Evolutionary conservation across 1,140 invertebrate species (phyloP).

Genomic region (Helicoverpa zea): DNA sequence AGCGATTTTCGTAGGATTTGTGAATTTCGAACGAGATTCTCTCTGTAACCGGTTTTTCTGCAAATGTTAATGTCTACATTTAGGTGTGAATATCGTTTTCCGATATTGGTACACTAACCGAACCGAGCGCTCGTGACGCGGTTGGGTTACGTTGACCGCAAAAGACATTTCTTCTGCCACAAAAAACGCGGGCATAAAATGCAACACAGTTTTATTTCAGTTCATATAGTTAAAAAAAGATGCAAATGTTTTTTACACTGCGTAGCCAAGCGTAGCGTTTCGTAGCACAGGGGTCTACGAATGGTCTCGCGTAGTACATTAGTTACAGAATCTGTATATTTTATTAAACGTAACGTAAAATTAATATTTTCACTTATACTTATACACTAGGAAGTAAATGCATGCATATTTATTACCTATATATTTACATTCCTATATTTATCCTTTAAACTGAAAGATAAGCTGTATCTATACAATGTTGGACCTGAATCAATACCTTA

Average conservation of each 20-base stretch:
- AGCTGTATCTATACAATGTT: background rate
- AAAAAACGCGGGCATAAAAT: too few relatives aligned
- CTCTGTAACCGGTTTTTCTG: constrained; percentile 49
- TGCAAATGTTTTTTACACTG: too few relatives aligned
- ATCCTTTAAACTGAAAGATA: background rate
- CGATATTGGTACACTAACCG: constrained; percentile 39
- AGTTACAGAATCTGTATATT: too few relatives aligned
- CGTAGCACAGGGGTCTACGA: background rate
- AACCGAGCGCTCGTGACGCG: background rate
- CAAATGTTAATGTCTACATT: constrained; percentile 50
- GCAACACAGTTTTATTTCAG: too few relatives aligned
- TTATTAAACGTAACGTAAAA: too few relatives aligned
- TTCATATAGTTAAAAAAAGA: too few relatives aligned
- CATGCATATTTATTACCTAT: too few relatives aligned
- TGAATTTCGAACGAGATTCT: constrained; percentile 47
- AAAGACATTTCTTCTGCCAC: too few relatives aligned
- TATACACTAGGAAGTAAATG: too few relatives aligned
- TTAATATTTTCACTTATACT: too few relatives aligned
- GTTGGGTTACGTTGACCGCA: background rate
- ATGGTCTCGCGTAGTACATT: background rate
- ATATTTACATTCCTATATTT: too few relatives aligned
- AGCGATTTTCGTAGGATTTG: constrained; percentile 59
- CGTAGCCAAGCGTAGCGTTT: background rate
- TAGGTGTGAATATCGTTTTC: constrained; percentile 53
- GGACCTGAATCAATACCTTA: background rate